phyloP scores from a whole-genome alignment of 2,113 vertebrate species.

The Psittacula cyanocephala region DNA sequence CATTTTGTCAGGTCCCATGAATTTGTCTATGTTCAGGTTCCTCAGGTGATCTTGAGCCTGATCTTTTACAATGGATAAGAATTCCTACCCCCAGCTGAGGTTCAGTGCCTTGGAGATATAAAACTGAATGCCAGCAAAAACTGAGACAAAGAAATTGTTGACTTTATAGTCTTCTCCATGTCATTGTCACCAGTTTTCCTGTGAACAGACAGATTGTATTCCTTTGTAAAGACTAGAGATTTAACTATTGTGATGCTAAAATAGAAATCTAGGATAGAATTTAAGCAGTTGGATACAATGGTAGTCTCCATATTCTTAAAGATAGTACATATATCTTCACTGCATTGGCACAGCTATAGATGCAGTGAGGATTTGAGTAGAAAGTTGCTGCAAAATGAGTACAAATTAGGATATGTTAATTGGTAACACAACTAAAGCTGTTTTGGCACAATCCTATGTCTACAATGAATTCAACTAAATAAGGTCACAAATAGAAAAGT shows the following conservation, averaged over 20 bases:
- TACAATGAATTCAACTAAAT: neutral
- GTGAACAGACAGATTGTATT: neutral
- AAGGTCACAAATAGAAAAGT: neutral
- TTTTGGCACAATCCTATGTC: neutral
- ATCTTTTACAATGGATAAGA: neutral
- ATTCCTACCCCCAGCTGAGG: neutral
- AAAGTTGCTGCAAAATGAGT: rapidly evolving
- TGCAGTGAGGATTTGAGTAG: neutral
- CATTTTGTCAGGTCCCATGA: neutral
- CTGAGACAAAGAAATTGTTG: neutral
- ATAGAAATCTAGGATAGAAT: neutral
- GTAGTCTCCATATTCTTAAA: neutral
- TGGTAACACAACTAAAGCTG: neutral
- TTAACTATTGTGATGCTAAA: neutral
- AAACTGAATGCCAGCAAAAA: neutral
- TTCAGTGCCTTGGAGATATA: neutral
- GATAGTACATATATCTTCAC: neutral
- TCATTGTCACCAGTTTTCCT: neutral
- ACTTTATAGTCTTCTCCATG: neutral
- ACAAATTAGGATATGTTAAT: neutral
- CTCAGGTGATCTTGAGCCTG: neutral
- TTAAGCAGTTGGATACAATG: neutral
- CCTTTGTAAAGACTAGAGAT: neutral
- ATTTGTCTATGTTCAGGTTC: neutral
- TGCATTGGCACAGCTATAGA: neutral